Conservation (phyloP, 2,888 invertebrate genomes). For the Drepanosiphum platanoidis region DNA sequence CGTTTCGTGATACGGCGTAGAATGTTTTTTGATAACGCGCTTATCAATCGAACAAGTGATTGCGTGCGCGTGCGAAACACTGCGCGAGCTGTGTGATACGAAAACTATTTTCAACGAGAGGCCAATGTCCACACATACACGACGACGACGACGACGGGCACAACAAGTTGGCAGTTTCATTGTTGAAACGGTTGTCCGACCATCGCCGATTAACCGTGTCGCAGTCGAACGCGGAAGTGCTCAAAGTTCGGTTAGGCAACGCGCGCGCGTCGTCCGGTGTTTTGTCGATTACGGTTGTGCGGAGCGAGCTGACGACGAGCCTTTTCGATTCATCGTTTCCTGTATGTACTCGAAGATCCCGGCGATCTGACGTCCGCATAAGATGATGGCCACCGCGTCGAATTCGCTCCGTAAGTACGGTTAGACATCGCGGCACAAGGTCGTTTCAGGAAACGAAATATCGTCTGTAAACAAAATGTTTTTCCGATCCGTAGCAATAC, state of each 20-base stretch:
- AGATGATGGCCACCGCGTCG: conserved; percentile 45
- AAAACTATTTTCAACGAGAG: background rate
- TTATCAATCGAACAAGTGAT: background rate
- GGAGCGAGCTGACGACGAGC: too few relatives aligned
- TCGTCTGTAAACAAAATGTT: too few relatives aligned
- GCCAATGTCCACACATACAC: background rate
- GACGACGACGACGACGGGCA: too few relatives aligned
- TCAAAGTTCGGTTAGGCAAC: background rate
- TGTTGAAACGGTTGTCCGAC: too few relatives aligned
- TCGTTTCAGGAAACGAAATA: background rate
- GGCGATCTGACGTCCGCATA: background rate
- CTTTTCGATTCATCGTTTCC: too few relatives aligned
- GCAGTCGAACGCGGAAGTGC: conserved; percentile 30
- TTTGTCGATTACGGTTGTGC: background rate
- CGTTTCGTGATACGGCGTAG: too few relatives aligned
- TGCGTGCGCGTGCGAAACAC: background rate
- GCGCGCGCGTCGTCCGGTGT: background rate
- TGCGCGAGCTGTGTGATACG: background rate
- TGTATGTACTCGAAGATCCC: background rate
- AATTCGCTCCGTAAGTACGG: conserved; percentile 33
- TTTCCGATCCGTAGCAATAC: background rate
- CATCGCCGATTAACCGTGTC: background rate
- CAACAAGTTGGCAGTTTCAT: too few relatives aligned
- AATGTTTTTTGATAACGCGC: background rate
- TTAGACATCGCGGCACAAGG: background rate